phyloP scores from a whole-genome alignment of 2,113 vertebrate species.

The Plestiodon gilberti region DNA sequence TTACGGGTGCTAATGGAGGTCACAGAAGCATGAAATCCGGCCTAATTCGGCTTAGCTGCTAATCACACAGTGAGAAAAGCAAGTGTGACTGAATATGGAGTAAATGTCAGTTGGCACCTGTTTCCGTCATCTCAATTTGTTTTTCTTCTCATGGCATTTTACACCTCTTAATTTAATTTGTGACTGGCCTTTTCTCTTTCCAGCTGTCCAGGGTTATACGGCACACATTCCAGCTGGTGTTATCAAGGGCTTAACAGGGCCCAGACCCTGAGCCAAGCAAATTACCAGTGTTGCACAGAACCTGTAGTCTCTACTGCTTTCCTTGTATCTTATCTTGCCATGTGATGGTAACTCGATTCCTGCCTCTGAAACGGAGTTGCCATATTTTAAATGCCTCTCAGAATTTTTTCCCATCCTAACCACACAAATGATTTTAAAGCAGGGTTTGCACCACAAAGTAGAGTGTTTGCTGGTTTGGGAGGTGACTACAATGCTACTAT shows the following conservation, averaged over 20 bases:
- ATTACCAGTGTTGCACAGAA: slow-evolving; percentile 44
- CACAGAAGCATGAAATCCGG: slow-evolving; percentile 74
- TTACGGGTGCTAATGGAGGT: slow-evolving; percentile 59
- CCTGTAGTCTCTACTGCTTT: slow-evolving; percentile 32
- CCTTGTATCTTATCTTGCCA: slow-evolving; percentile 49
- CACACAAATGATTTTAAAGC: slow-evolving; percentile 62
- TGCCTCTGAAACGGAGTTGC: slow-evolving; percentile 40
- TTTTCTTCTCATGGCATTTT: slow-evolving; percentile 76
- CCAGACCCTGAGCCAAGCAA: slow-evolving; percentile 69
- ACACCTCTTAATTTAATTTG: slow-evolving; percentile 80
- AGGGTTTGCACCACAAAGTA: slow-evolving; percentile 39
- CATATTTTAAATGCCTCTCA: slow-evolving; percentile 62
- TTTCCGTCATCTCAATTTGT: slow-evolving; percentile 84
- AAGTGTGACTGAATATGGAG: slow-evolving; percentile 66
- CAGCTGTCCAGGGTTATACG: slow-evolving; percentile 70
- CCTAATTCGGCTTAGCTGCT: slow-evolving; percentile 71
- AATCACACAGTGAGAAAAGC: slow-evolving; percentile 71
- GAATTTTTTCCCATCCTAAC: slow-evolving; percentile 66
- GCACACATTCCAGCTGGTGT: slow-evolving; percentile 73
- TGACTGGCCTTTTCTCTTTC: slow-evolving; percentile 62
- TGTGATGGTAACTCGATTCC: slow-evolving; percentile 57
- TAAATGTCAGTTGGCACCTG: slow-evolving; percentile 82
- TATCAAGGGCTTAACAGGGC: slow-evolving; percentile 61
- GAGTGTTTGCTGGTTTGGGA: slow-evolving; percentile 46
- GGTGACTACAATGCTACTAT: slow-evolving; percentile 21